A percentile compares a stretch with the other conserved stretches of the same genome.
phyloP scores from a whole-genome alignment of 2,113 vertebrate species.

The Setophaga kirtlandii region DNA sequence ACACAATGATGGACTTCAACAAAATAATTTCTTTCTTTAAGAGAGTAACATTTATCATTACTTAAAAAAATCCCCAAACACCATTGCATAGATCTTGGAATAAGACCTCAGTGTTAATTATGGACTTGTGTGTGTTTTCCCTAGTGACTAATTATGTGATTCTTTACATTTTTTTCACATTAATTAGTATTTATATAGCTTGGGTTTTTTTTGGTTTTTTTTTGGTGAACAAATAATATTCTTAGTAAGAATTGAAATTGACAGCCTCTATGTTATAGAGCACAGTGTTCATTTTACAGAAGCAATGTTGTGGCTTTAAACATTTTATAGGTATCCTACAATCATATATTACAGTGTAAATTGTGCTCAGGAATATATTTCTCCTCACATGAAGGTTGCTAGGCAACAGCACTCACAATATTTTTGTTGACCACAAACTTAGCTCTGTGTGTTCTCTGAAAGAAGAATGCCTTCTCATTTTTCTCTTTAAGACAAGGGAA shows the following conservation, averaged over 20 bases:
- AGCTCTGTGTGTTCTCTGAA: constrained; percentile 15
- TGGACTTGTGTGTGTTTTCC: not conserved
- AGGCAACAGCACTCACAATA: constrained; percentile 68
- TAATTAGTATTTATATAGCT: not conserved
- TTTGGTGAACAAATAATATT: not conserved
- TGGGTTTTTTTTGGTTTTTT: fast-evolving
- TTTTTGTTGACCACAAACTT: constrained; percentile 67
- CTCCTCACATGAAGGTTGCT: constrained; percentile 61
- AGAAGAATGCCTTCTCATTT: constrained; percentile 4
- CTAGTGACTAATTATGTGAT: not conserved
- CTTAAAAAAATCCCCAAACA: not conserved
- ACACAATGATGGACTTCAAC: not conserved
- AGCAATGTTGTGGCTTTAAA: not conserved
- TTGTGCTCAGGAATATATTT: constrained; percentile 42
- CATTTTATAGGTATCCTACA: constrained; percentile 18
- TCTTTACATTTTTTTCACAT: not conserved
- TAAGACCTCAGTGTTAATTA: not conserved
- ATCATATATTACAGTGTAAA: constrained; percentile 14
- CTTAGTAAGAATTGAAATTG: not conserved
- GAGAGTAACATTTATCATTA: not conserved
- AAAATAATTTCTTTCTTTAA: not conserved
- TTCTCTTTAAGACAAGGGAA: not conserved
- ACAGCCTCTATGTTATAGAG: not conserved
- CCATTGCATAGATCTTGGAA: not conserved
- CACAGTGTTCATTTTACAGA: not conserved